Conservation (phyloP, 2,888 invertebrate species). For the Coelinius sp. region DNA sequence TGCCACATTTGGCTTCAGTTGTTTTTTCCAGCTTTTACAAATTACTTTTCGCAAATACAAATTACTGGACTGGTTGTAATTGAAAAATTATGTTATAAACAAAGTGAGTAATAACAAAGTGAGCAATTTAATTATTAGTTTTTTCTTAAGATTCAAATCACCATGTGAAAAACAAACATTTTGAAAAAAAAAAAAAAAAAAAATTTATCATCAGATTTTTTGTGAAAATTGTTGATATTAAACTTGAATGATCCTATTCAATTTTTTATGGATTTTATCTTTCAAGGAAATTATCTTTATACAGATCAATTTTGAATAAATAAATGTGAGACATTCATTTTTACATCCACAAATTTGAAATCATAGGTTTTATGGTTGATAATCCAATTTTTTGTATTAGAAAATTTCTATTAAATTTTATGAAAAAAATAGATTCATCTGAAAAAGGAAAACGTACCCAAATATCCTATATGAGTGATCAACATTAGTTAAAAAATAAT, state of each 20-base stretch:
- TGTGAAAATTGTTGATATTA: no score
- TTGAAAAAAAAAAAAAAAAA: no score
- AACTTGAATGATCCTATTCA: no score
- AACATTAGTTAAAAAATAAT: conserved; percentile 56
- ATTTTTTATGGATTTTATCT: no score
- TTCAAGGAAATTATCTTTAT: no score
- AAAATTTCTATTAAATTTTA: not conserved
- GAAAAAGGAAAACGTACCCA: conserved; percentile 54
- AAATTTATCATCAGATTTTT: no score
- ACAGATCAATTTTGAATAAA: conserved; percentile 5
- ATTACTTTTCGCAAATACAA: no score
- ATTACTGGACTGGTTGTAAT: not conserved
- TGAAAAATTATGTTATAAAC: not conserved
- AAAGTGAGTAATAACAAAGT: no score
- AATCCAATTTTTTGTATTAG: not conserved
- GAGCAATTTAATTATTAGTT: not conserved
- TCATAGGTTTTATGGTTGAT: not conserved
- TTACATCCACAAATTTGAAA: conserved; percentile 23
- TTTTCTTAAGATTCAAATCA: no score
- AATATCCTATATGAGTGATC: conserved; percentile 58
- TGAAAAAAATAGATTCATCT: conserved; percentile 6
- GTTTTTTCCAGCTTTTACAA: no score
- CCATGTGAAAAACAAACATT: not conserved
- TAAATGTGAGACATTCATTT: conserved; percentile 7
- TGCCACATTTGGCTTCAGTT: no score